Evolutionary conservation across 2,888 invertebrate species (phyloP).

Genomic region (Xestia xanthographa): DNA sequence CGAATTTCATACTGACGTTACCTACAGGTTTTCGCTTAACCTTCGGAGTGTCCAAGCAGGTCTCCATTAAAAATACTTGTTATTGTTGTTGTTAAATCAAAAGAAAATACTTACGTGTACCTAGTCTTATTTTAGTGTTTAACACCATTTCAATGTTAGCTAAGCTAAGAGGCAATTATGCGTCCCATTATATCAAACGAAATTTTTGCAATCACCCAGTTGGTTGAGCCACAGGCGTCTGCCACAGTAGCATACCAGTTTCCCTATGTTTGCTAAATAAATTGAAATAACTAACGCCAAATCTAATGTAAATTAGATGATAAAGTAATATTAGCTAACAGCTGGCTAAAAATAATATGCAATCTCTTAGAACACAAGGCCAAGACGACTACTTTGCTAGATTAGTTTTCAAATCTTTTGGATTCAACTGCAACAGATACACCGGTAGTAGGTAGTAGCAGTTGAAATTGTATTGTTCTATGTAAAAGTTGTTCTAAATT

Average conservation of each 20-base stretch:
- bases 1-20: background rate
- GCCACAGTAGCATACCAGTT: background rate
- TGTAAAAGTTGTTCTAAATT: background rate
- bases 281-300: background rate
- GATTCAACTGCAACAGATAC: background rate
- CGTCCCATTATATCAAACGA: too few relatives aligned
- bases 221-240: background rate
- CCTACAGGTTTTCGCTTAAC: background rate
- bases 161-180: too few relatives aligned
- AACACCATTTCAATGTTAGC: background rate
- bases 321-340: constrained; percentile 17
- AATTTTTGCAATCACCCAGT: background rate
- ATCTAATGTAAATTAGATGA: constrained; percentile 18
- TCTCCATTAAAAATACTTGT: background rate
- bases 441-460: background rate
- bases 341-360: constrained; percentile 1
- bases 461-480: background rate
- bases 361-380: constrained; percentile 23
- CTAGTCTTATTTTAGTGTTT: background rate
- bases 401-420: background rate
- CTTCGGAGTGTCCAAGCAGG: background rate
- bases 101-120: background rate
- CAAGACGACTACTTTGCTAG: background rate
- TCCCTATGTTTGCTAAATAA: background rate
- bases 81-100: background rate